These are phyloP conservation scores for Geococcyx californianus DNA, from an alignment of 2,113 vertebrate species.

Conservation along the genomic window DNA sequence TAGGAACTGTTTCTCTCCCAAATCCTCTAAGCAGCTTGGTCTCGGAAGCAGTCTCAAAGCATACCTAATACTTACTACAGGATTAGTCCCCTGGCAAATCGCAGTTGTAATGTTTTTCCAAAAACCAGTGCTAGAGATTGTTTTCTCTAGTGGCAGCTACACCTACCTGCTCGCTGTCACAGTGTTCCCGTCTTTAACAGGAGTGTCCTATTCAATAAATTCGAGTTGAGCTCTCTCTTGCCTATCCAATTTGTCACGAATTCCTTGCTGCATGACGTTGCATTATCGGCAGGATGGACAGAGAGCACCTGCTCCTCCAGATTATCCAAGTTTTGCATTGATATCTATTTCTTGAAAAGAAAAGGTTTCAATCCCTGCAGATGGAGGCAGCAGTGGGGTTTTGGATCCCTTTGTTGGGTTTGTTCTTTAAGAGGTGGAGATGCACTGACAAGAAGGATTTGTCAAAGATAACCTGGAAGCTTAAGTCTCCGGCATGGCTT, in stretches of 20 bases:
- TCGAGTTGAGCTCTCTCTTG: background rate
- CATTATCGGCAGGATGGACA: background rate
- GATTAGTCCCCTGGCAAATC: background rate
- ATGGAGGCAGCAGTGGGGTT: background rate
- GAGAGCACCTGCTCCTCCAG: background rate
- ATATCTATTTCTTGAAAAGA: background rate
- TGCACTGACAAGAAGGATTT: background rate
- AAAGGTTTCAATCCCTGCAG: background rate
- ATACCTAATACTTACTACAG: background rate
- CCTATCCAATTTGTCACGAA: background rate
- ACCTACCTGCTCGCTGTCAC: background rate
- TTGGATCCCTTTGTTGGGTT: background rate
- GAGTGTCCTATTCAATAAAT: background rate
- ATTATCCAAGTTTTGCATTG: background rate
- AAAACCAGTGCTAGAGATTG: background rate
- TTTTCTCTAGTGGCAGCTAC: background rate
- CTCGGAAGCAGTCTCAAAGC: background rate
- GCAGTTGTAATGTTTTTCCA: background rate
- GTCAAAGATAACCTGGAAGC: background rate
- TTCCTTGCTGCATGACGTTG: background rate
- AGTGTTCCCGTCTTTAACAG: background rate
- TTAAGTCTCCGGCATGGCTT: background rate
- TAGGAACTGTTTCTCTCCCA: background rate
- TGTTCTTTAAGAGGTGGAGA: background rate
- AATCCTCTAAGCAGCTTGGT: slow-evolving; percentile 43